These are phyloP conservation scores for Asarcornis scutulata DNA, from an alignment of 2,113 vertebrate genomes.

Conservation along the genomic window DNA sequence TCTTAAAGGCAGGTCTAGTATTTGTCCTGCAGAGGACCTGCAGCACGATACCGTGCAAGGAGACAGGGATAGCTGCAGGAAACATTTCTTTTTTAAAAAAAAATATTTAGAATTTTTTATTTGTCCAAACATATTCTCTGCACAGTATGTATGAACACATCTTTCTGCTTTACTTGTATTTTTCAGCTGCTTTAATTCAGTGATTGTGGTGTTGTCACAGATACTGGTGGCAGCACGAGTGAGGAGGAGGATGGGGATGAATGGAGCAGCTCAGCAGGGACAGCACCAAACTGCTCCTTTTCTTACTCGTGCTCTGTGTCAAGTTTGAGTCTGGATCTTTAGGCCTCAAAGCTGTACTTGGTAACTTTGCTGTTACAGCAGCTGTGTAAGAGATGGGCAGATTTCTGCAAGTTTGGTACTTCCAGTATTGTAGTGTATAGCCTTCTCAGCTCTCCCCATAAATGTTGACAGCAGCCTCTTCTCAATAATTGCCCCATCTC, in stretches of 20 bases:
- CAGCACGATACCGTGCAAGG: neutral
- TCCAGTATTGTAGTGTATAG: accelerated
- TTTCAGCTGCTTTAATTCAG: neutral
- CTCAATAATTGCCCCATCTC: accelerated
- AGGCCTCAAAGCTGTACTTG: neutral
- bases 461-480: neutral
- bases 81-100: neutral
- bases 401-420: neutral
- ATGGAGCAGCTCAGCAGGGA: neutral
- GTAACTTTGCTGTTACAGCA: neutral
- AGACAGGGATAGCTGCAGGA: neutral
- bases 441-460: neutral
- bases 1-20: neutral
- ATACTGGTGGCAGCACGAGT: neutral
- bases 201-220: neutral
- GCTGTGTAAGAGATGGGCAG: neutral
- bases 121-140: neutral
- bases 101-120: neutral
- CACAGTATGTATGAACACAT: neutral
- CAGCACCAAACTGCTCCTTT: accelerated
- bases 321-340: neutral
- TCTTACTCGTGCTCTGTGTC: accelerated
- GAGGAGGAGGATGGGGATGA: neutral
- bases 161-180: neutral
- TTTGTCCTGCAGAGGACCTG: neutral